These are phyloP conservation scores for Microctenopoma steveboyesi DNA, from an alignment of 2,797 vertebrate genomes.

Conservation along the genomic window DNA sequence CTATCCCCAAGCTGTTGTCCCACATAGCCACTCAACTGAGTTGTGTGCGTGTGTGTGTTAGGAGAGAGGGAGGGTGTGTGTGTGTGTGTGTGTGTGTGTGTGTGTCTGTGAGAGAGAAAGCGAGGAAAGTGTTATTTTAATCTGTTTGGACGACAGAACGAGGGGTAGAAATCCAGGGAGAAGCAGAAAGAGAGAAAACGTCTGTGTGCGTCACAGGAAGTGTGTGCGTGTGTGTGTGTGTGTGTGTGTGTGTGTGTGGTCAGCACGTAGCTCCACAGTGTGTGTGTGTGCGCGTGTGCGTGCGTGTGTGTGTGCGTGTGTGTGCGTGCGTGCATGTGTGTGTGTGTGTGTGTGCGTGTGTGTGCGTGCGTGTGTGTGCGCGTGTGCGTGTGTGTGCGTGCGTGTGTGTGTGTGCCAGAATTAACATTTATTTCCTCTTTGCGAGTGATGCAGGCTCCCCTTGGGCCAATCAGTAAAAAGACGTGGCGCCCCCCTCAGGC, in stretches of 20 bases:
- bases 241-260: neutral
- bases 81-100: neutral
- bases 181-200: constrained; percentile 16
- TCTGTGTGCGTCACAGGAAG: constrained; percentile 16
- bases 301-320: constrained; percentile 9
- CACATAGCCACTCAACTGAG: constrained; percentile 70
- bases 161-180: constrained; percentile 39
- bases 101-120: neutral
- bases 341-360: constrained; percentile 2
- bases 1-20: constrained; percentile 75
- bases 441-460: constrained; percentile 40
- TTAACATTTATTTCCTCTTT: constrained; percentile 28
- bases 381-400: neutral
- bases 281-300: neutral
- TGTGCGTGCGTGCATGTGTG: neutral
- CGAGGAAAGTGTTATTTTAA: constrained; percentile 50
- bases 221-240: neutral
- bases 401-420: constrained; percentile 9
- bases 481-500: constrained; percentile 39
- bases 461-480: constrained; percentile 56
- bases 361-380: constrained; percentile 1
- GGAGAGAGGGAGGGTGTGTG: constrained; percentile 11
- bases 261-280: too few relatives aligned
- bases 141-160: constrained; percentile 33
- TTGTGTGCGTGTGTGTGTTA: constrained; percentile 13